These are phyloP conservation scores for Pipistrellus nathusii DNA, from an alignment of 2,797 vertebrate species.

Conservation along the genomic window DNA sequence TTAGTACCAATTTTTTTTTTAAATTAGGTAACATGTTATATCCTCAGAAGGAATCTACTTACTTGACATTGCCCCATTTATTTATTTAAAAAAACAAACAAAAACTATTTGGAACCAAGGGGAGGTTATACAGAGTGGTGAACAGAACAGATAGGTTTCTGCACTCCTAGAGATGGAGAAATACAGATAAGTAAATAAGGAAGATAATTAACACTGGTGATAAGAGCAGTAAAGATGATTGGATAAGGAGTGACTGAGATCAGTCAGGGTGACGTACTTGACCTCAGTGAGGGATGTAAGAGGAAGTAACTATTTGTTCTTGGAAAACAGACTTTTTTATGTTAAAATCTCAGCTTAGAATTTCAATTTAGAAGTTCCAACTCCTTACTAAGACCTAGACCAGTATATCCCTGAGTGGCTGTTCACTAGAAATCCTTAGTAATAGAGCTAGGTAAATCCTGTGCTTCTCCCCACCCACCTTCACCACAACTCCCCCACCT, in stretches of 20 bases:
- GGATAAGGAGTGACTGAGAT: not conserved
- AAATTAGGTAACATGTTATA: not conserved
- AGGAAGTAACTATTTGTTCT: not conserved
- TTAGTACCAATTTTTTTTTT: not conserved
- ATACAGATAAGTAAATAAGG: not conserved
- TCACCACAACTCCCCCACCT: no score
- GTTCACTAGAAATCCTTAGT: not conserved
- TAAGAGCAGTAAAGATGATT: not conserved
- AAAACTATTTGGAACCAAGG: not conserved
- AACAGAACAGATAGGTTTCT: not conserved
- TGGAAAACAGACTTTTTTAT: not conserved
- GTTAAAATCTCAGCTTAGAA: constrained; percentile 23
- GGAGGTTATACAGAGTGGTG: not conserved
- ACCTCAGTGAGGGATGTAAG: not conserved
- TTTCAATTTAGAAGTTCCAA: not conserved
- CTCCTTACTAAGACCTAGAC: not conserved
- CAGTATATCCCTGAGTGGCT: not conserved
- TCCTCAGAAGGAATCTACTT: not conserved
- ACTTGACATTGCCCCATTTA: not conserved
- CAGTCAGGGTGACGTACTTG: not conserved
- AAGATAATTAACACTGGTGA: not conserved
- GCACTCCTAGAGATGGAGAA: not conserved
- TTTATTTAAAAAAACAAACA: not conserved
- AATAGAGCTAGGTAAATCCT: not conserved
- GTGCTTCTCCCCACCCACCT: not conserved